A percentile compares a stretch with the other conserved stretches of the same genome.
These are phyloP conservation scores for Sesamia nonagrioides DNA, from an alignment of 1,140 invertebrate genomes.

Conservation along the genomic window DNA sequence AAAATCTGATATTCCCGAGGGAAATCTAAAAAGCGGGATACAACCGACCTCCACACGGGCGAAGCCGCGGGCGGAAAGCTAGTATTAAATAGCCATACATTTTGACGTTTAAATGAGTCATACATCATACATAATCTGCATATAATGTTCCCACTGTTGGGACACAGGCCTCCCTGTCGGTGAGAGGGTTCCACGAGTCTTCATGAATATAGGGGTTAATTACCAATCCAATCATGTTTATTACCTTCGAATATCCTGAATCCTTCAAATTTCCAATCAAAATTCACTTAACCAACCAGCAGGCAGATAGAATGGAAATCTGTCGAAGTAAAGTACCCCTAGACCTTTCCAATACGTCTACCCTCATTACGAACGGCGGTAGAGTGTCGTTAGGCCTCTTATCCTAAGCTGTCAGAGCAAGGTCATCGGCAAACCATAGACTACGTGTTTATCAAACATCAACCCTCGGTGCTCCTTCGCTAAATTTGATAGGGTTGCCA, in stretches of 20 bases:
- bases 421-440: neutral
- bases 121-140: no score
- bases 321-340: neutral
- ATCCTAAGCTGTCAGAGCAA: conserved; percentile 19
- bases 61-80: no score
- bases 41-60: no score
- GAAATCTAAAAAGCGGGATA: no score
- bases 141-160: no score
- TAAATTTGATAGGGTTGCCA: neutral
- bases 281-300: conserved; percentile 7
- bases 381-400: neutral
- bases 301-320: conserved; percentile 15
- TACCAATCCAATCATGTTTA: neutral
- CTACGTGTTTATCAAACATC: neutral
- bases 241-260: neutral
- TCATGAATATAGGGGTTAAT: neutral
- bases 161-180: no score
- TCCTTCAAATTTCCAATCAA: conserved; percentile 15
- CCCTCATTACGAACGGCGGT: conserved; percentile 2
- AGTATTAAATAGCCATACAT: no score
- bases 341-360: conserved; percentile 21
- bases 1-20: no score
- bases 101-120: no score
- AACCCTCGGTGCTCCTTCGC: neutral
- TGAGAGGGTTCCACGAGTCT: no score